Base-by-base conservation (phyloP, 2,888 invertebrate genomes). In the Ctena decussata region DNA sequence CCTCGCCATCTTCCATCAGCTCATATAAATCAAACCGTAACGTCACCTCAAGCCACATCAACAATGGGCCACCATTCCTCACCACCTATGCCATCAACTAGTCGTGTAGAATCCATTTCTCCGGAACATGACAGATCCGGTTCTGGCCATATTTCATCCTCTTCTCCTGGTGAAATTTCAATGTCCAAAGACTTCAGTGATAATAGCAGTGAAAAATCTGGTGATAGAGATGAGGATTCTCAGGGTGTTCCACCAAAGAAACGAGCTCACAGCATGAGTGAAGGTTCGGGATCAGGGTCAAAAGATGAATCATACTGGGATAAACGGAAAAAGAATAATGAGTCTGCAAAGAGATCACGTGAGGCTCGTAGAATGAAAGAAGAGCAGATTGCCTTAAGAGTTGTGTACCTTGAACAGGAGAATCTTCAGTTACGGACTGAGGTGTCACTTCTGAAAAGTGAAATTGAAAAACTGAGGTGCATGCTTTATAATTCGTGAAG, bases 251-350 rank as follows among this genome's bases (percentile, higher is more conserved):
- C 92, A 1, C 93, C 92, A n/a, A 94, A 94, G 82, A 94, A 94
- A 84, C 87, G 94, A 8, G 86, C 92, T 32, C 86, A 84, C 39
- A 74, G 79, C 27, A 90, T 94, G 27, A 93, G 94, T 0, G 93
- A 92, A 5, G 8, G 6, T 6, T n/a, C 53, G n/a, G 35, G 75
- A 24, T 8, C 6, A 12, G 87, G 91, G 11, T 87, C 91, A 77
- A 96, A 96, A 84, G 96, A 96, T 89, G 92, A 91, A 39, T 71
- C 81, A 21, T 96, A 96, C 82, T 94, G 94, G 94, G 96, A 96
- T 75, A 94, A 96, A 73, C 92, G 96, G n/a, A 93, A 94, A 82
- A 95, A 96, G 89, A 96, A 96, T 91, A 96, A 96, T 85, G 96
- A 96, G 79, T 95, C 96, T 11, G 96, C 96, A 8, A 95, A 95